phyloP scores from a whole-genome alignment of 2,797 vertebrate genomes.

The Buceros bicornis region DNA sequence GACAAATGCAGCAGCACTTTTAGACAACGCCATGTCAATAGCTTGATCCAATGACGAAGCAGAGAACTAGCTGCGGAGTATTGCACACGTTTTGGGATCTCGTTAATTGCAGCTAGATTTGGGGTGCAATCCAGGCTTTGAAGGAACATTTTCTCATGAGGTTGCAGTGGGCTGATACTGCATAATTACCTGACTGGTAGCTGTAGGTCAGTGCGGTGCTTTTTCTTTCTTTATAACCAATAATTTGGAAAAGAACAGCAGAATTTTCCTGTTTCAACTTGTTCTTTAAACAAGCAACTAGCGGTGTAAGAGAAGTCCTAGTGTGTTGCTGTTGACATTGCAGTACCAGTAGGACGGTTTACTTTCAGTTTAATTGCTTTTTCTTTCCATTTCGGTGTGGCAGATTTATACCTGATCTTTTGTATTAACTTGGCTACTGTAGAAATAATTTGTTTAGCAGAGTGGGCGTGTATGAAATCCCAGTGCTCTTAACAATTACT shows the following conservation, averaged over 20 bases:
- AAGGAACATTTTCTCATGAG: neutral
- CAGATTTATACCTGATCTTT: neutral
- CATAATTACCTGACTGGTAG: neutral
- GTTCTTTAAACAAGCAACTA: neutral
- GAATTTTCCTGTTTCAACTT: neutral
- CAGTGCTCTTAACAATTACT: neutral
- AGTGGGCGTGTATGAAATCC: neutral
- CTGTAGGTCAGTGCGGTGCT: neutral
- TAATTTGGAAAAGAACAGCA: neutral
- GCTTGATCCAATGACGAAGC: neutral
- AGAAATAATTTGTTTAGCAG: neutral
- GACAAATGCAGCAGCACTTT: neutral
- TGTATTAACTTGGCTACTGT: neutral
- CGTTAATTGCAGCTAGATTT: neutral
- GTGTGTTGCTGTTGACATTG: neutral
- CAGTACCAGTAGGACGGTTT: neutral
- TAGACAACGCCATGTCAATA: accelerated
- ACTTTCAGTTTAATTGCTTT: neutral
- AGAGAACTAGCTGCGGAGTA: neutral
- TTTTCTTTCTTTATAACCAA: neutral
- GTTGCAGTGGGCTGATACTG: neutral
- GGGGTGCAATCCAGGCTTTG: neutral
- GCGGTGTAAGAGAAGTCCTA: neutral
- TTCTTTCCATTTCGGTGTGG: neutral
- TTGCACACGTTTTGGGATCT: accelerated